Conservation (phyloP, 2,113 vertebrate species). For the Hemichromis elongatus region DNA sequence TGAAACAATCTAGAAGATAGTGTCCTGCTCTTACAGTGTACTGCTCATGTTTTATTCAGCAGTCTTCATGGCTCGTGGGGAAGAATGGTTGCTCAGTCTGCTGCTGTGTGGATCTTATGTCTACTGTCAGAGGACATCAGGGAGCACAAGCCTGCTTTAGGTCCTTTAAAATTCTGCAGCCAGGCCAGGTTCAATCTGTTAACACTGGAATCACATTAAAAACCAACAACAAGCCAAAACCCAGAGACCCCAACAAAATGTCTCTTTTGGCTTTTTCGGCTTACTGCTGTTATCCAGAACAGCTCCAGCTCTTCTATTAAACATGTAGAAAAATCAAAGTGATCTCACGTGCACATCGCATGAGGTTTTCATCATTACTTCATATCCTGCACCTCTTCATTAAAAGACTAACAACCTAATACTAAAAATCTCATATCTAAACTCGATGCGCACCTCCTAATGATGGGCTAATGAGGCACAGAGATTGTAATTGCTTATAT, state of each 20-base stretch:
- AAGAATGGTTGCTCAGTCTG: background rate
- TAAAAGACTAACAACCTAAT: background rate
- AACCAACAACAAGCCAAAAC: background rate
- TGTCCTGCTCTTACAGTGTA: background rate
- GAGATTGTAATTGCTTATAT: background rate
- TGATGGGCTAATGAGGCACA: background rate
- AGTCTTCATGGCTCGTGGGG: background rate
- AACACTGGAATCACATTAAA: background rate
- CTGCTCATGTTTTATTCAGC: background rate
- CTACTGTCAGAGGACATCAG: background rate
- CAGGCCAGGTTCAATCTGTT: background rate
- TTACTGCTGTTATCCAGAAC: background rate
- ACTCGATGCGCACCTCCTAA: accelerated
- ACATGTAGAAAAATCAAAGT: background rate
- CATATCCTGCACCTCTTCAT: background rate
- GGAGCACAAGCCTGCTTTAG: background rate
- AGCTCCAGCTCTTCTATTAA: background rate
- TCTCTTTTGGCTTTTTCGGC: accelerated
- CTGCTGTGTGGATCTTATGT: background rate
- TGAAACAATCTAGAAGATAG: background rate
- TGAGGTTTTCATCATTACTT: background rate
- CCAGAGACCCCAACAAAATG: accelerated
- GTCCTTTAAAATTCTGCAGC: background rate
- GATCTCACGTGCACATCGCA: background rate
- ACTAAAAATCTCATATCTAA: background rate